A percentile compares a stretch with the other conserved stretches of the same genome.
Conservation (phyloP, 2,888 invertebrate genomes). For the Hesperia comma region DNA sequence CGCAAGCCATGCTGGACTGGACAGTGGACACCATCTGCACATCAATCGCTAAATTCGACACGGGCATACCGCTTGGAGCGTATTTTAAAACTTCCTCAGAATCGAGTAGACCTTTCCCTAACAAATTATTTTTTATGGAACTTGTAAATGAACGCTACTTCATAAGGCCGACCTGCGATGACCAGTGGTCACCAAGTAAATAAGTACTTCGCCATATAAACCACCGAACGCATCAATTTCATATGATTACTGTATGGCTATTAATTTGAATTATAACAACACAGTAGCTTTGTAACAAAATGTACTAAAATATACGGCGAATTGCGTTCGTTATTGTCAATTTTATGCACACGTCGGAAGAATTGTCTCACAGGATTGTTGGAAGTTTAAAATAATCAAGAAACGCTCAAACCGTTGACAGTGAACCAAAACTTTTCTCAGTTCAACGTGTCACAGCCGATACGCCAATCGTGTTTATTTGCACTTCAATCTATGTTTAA, state of each 20-base stretch:
- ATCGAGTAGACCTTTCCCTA: background rate
- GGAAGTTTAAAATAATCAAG: constrained; percentile 14
- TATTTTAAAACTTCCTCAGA: constrained; percentile 11
- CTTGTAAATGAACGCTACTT: background rate
- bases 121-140: background rate
- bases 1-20: constrained; percentile 43
- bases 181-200: too few relatives aligned
- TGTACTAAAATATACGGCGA: background rate
- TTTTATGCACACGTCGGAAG: background rate
- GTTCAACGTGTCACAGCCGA: background rate
- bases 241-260: too few relatives aligned
- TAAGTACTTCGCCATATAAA: too few relatives aligned
- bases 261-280: too few relatives aligned
- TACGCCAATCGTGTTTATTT: constrained; percentile 11
- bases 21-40: constrained; percentile 19
- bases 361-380: constrained; percentile 1
- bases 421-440: background rate
- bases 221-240: too few relatives aligned
- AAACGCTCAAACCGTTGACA: background rate
- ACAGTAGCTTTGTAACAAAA: background rate
- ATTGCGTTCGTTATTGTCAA: background rate
- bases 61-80: constrained; percentile 6
- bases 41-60: constrained; percentile 13
- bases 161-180: too few relatives aligned
- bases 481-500: constrained; percentile 5